Conservation (phyloP, 2,888 invertebrate genomes). For the Diaphora mendica region DNA sequence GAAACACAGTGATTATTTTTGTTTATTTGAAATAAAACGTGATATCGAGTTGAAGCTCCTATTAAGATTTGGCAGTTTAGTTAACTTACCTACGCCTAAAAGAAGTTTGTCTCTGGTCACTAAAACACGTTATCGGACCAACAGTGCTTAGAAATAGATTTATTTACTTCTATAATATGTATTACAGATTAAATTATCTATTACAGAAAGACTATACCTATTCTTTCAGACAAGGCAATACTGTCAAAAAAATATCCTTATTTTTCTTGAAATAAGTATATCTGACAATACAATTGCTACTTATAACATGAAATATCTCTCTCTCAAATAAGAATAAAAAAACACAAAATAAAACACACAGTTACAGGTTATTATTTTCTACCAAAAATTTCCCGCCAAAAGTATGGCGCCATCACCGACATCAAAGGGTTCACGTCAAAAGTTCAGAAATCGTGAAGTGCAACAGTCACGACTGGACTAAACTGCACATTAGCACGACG, state of each 20-base stretch:
- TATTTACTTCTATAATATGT: too few species aligned
- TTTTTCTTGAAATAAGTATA: background rate
- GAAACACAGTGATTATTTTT: too few species aligned
- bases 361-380: constrained; percentile 33
- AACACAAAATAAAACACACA: constrained; percentile 32
- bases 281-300: background rate
- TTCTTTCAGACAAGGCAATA: background rate
- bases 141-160: too few species aligned
- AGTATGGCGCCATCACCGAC: constrained; percentile 43
- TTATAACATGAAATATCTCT: background rate
- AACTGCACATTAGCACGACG: constrained; percentile 65
- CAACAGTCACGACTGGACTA: constrained; percentile 69
- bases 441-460: constrained; percentile 67
- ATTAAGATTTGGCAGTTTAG: too few species aligned
- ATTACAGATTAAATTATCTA: too few species aligned
- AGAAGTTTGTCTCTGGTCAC: too few species aligned
- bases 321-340: constrained; percentile 20
- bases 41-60: too few species aligned
- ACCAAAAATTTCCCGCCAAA: constrained; percentile 33
- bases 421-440: constrained; percentile 56
- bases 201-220: background rate
- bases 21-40: too few species aligned
- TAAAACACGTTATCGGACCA: too few species aligned
- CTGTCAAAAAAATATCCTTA: background rate
- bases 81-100: too few species aligned